Conservation (phyloP, 2,113 vertebrate genomes). For the Lipophrys pholis region DNA sequence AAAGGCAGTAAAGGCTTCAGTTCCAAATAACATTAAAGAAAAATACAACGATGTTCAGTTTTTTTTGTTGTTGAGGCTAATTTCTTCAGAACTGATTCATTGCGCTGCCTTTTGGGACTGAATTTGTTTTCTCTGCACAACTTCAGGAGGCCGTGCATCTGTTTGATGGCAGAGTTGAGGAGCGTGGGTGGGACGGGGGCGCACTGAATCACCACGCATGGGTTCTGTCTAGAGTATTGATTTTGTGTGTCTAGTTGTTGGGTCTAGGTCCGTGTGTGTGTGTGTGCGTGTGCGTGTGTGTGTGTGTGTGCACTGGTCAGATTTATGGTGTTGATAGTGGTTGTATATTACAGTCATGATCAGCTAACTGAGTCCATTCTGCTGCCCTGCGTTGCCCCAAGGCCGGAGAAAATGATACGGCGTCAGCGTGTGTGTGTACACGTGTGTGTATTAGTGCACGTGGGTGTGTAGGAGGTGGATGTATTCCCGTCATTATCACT, state of each 20-base stretch:
- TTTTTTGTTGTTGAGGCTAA: neutral
- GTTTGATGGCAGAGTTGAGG: constrained; percentile 40
- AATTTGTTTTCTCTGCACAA: constrained; percentile 19
- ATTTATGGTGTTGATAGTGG: constrained; percentile 55
- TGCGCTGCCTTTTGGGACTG: neutral
- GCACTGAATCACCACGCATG: constrained; percentile 73
- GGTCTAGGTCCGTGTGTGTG: constrained; percentile 13
- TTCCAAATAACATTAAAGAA: too few relatives aligned
- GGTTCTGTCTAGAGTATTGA: constrained; percentile 69
- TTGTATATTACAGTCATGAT: constrained; percentile 70
- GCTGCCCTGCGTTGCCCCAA: constrained; percentile 28
- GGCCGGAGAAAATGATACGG: constrained; percentile 36
- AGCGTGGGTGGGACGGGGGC: constrained; percentile 63
- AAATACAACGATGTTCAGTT: too few relatives aligned
- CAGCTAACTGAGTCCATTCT: constrained; percentile 53
- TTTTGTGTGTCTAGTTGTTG: constrained; percentile 56
- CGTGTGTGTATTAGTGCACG: constrained; percentile 24
- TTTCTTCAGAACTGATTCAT: constrained; percentile 4
- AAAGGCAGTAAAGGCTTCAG: too few relatives aligned
- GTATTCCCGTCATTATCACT: constrained; percentile 50
- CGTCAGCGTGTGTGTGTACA: constrained; percentile 18
- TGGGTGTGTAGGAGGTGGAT: constrained; percentile 27
- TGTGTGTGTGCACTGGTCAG: constrained; percentile 21
- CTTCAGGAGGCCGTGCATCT: constrained; percentile 54
- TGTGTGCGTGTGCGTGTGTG: constrained; percentile 9